Conservation (phyloP, 2,888 invertebrate genomes). For the Orthosia gothica region DNA sequence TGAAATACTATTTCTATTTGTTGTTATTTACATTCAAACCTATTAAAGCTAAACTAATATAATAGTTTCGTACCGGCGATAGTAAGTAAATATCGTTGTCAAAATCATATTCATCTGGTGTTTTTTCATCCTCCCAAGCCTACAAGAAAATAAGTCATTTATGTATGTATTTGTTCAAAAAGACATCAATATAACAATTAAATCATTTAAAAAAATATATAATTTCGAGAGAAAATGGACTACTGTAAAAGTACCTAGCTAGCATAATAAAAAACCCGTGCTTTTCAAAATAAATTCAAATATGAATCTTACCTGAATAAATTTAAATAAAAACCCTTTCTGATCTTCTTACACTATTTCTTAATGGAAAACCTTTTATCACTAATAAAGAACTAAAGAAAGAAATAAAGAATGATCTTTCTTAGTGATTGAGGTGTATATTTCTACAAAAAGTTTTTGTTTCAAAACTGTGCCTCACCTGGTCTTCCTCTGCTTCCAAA, state of each 20-base stretch:
- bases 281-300: not conserved
- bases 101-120: conserved; percentile 85
- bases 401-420: no score
- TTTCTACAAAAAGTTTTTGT: not conserved
- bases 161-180: conserved; percentile 33
- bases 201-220: not conserved
- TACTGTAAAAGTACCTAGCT: not conserved
- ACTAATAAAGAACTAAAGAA: no score
- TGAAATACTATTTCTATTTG: not conserved
- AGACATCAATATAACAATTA: conserved; percentile 2
- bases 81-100: conserved; percentile 84
- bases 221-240: not conserved
- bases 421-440: not conserved
- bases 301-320: not conserved
- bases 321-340: not conserved
- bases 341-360: no score
- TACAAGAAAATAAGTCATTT: conserved; percentile 80
- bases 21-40: conserved; percentile 11
- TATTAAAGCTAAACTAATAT: conserved; percentile 5
- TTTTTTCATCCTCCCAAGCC: conserved; percentile 89
- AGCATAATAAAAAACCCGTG: not conserved
- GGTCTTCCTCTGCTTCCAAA: conserved; percentile 95
- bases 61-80: conserved; percentile 82
- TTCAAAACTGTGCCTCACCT: conserved; percentile 71
- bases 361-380: no score